Evolutionary conservation across 2,888 invertebrate genomes (phyloP), one percentile per base, ranked within the genome.

Genomic region (Thera britannica): DNA sequence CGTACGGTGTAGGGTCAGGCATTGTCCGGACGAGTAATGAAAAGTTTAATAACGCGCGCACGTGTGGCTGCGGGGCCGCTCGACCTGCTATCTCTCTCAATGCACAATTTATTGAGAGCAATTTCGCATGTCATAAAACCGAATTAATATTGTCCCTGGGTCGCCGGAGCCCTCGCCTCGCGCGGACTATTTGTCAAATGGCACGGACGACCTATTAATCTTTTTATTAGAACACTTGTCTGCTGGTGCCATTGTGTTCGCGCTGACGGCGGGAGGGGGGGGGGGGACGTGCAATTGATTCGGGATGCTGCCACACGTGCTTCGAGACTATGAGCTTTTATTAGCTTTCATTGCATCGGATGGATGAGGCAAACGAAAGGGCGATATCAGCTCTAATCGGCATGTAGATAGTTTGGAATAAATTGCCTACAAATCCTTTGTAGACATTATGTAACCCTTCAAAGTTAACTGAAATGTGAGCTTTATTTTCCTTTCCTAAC

Each of bases 111-210:
- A 90, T 92, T 87, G 88, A 85, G 88, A 90, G 89, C 83, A 92
- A 92, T 93, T 92, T 92, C 87, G 91, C 91, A 92, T 92, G 92
- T 93, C 93, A 93, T 93, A 92, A 92, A 93, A 86, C 87, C 87
- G 83, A 90, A 93, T 92, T 89, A 92, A 90, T 91, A 87, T 82
- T 79, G 85, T 83, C 79, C 76, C 76, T 65, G 70, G 65, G 60
- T 70, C 65, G 23, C 36, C 65, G 56, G 35, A 11, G 48, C 44
- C 67, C 52, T 55, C 52, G 54, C 41, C 52, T n/a, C 68, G 61
- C 49, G 57, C 62, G 56, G 77, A 71, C 77, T 72, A 76, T 78
- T 77, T 78, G 82, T 76, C 78, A 80, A 78, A 79, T 78, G 74
- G 78, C 77, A 63, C 77, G 77, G 68, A 70, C 75, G 75, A 74